Percentiles rank a stretch among this genome's conserved stretches.
These are phyloP conservation scores for Crenichthys baileyi DNA, from an alignment of 2,797 vertebrate species.

Conservation along the genomic window DNA sequence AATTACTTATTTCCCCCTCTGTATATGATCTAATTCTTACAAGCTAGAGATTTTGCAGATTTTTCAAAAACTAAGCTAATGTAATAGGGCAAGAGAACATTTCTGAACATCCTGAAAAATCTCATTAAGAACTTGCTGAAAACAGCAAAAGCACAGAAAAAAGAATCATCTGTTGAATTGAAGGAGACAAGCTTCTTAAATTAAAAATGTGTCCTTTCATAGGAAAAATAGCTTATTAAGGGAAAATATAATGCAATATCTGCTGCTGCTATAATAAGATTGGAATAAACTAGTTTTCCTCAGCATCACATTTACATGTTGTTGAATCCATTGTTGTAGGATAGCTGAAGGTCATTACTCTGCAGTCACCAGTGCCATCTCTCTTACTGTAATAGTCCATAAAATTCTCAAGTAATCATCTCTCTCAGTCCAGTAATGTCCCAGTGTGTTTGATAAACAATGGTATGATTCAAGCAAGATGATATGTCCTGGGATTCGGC, in stretches of 20 bases:
- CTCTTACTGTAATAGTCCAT: conserved; percentile 72
- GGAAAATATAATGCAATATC: conserved; percentile 44
- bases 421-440: conserved; percentile 72
- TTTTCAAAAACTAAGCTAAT: conserved; percentile 32
- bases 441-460: conserved; percentile 73
- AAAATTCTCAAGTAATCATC: conserved; percentile 74
- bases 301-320: conserved; percentile 58
- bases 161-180: conserved; percentile 25
- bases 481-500: conserved; percentile 69
- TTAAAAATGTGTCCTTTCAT: conserved; percentile 40
- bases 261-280: conserved; percentile 39
- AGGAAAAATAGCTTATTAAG: conserved; percentile 49
- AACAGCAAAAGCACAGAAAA: conserved; percentile 53
- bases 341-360: conserved; percentile 57
- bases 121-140: conserved; percentile 57
- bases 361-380: conserved; percentile 59
- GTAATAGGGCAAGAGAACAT: conserved; percentile 37
- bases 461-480: conserved; percentile 63
- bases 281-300: conserved; percentile 50
- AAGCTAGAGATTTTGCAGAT: conserved; percentile 33
- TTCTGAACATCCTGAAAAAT: conserved; percentile 34
- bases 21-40: conserved; percentile 24
- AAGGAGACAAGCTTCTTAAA: conserved; percentile 48
- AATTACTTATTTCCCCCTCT: neutral
- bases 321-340: conserved; percentile 48